Evolutionary conservation across 2,888 invertebrate species (phyloP), one percentile per base, ranked within the genome.

Genomic region (Arctia plantaginis): DNA sequence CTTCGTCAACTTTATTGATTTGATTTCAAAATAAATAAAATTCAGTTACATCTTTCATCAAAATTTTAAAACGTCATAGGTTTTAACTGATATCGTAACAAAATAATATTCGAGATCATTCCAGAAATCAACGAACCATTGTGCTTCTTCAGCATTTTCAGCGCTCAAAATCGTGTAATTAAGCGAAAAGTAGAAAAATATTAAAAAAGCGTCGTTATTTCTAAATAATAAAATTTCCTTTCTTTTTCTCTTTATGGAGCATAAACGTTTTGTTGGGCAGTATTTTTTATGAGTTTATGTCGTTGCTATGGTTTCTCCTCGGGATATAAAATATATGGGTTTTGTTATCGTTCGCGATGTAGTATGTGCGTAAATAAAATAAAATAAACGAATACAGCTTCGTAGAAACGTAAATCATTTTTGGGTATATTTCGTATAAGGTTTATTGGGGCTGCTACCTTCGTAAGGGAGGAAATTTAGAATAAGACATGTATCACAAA

Each of bases 231-330:
- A 82, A 79, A 76, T 59, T 47, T 67, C 30, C 30, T 44, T 67
- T 67, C 51, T 70, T 69, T 59, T 66, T 64, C 68, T 75, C 59
- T 72, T 72, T 64, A 73, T 69, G 73, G 73, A 65, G 68, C 81
- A 79, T 83, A 74, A 83, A 81, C 27, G 66, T 83, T 81, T 74
- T 72, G 72, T 73, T 68, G 39, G 51, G 66, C 30, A 35, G 62
- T 66, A 69, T 55, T 75, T 74, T 81, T 82, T 82, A 82, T 82
- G 74, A 68, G 35, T 72, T 79, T 65, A 15, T 35, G 70, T 18
- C 67, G 66, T 51, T 33, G 47, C 68, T 33, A 51, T 69, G 51
- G 68, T 51, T 69, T 55, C 30, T 47, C 33, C 20, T 47, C 30
- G 67, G 47, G 35, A 69, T 51, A 69, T 69, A 55, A 69, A 69